These are phyloP conservation scores for Microcebus jonahi DNA, from an alignment of 2,113 vertebrate genomes.

Conservation along the genomic window DNA sequence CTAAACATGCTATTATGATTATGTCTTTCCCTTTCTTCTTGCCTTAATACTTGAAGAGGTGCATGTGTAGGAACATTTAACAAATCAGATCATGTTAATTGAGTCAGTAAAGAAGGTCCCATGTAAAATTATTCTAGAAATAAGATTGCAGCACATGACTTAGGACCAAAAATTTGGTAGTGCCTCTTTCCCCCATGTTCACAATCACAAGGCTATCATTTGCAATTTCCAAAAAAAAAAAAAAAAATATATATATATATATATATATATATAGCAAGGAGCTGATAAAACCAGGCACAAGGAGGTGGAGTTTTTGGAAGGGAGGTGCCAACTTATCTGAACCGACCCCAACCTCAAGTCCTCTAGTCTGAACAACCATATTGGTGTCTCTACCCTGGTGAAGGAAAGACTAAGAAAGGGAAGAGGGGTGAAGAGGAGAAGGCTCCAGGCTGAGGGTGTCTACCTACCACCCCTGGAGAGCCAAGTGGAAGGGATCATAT, in stretches of 20 bases:
- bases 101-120: background rate
- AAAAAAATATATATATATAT: too few relatives aligned
- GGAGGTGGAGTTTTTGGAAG: background rate
- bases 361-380: background rate
- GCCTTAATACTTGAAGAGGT: background rate
- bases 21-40: background rate
- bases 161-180: background rate
- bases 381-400: background rate
- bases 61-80: background rate
- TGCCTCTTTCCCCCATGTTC: background rate
- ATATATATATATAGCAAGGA: background rate
- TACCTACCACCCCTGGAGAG: background rate
- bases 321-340: background rate
- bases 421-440: too few relatives aligned
- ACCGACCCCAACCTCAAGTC: background rate
- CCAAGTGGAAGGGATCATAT: background rate
- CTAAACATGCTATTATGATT: background rate
- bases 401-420: background rate
- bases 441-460: background rate
- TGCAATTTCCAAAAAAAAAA: background rate
- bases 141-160: background rate
- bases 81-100: background rate
- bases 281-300: background rate
- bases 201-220: background rate
- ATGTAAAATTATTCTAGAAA: background rate